phyloP scores from a whole-genome alignment of 2,888 invertebrate genomes.

The Cotesia congregata region DNA sequence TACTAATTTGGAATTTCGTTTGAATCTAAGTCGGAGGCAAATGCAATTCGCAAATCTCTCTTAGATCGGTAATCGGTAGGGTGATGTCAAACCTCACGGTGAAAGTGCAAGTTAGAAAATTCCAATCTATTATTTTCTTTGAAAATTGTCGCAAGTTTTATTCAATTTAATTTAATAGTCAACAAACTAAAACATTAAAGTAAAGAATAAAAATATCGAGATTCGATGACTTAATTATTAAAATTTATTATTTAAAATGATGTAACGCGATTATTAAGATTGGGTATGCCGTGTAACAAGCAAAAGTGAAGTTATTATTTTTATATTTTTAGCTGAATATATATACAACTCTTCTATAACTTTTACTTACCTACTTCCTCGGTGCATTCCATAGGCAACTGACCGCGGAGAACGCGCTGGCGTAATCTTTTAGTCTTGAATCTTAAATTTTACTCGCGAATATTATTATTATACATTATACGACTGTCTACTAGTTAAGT shows the following conservation, averaged over 20 bases:
- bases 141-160: conserved; percentile 46
- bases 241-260: too few relatives aligned
- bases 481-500: neutral
- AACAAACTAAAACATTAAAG: too few relatives aligned
- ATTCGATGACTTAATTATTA: too few relatives aligned
- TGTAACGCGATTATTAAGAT: neutral
- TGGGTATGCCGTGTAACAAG: conserved; percentile 7
- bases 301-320: conserved; percentile 41
- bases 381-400: conserved; percentile 50
- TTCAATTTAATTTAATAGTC: too few relatives aligned
- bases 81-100: conserved; percentile 46
- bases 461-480: neutral
- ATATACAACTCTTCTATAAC: conserved; percentile 6
- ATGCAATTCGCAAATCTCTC: conserved; percentile 46
- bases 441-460: conserved; percentile 42
- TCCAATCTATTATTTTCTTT: conserved; percentile 45
- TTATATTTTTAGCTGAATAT: conserved; percentile 16
- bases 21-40: conserved; percentile 10
- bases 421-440: conserved; percentile 46
- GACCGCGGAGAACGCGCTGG: conserved; percentile 50
- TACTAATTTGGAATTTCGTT: neutral
- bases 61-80: conserved; percentile 33
- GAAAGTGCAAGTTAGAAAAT: conserved; percentile 53
- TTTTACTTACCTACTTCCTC: conserved; percentile 38
- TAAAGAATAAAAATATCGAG: too few relatives aligned